phyloP scores from a whole-genome alignment of 2,888 invertebrate species.

The Oxystoma pomonae region DNA sequence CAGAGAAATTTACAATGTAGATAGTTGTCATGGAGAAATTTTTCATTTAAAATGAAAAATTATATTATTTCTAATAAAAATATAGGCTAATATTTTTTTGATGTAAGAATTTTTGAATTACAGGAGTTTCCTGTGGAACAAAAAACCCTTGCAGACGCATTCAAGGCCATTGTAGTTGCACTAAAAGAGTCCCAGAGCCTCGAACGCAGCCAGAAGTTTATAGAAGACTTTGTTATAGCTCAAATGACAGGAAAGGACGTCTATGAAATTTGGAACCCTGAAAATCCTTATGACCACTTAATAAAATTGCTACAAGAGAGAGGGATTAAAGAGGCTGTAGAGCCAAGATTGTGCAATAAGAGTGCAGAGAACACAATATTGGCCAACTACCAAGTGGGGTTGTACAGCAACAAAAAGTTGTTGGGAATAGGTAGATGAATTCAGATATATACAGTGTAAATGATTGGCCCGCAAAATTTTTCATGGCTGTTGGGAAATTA shows the following conservation, averaged over 20 bases:
- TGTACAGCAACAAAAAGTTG: conserved; percentile 72
- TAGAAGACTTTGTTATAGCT: conserved; percentile 83
- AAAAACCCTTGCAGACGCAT: conserved; percentile 63
- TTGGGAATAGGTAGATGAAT: conserved; percentile 72
- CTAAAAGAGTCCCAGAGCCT: conserved; percentile 63
- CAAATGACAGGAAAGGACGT: conserved; percentile 82
- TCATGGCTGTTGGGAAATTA: no score
- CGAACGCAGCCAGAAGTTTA: conserved; percentile 67
- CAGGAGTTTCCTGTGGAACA: conserved; percentile 70
- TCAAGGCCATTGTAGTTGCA: conserved; percentile 80
- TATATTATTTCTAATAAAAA: no score
- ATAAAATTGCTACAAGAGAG: conserved; percentile 58
- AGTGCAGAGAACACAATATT: conserved; percentile 76
- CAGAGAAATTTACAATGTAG: no score
- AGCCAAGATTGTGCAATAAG: conserved; percentile 78
- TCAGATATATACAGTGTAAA: no score
- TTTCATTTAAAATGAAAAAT: no score
- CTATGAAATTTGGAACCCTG: conserved; percentile 78
- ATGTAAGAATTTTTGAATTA: conserved; percentile 9
- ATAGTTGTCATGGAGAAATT: no score
- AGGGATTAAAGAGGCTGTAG: conserved; percentile 54
- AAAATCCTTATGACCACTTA: conserved; percentile 72
- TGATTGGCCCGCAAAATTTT: no score
- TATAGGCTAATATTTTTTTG: background rate
- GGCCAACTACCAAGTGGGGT: conserved; percentile 80